Percentiles rank a stretch among this genome's conserved stretches.
Evolutionary conservation across 2,113 vertebrate species (phyloP).

Genomic region (Mormyrus iriodes): DNA sequence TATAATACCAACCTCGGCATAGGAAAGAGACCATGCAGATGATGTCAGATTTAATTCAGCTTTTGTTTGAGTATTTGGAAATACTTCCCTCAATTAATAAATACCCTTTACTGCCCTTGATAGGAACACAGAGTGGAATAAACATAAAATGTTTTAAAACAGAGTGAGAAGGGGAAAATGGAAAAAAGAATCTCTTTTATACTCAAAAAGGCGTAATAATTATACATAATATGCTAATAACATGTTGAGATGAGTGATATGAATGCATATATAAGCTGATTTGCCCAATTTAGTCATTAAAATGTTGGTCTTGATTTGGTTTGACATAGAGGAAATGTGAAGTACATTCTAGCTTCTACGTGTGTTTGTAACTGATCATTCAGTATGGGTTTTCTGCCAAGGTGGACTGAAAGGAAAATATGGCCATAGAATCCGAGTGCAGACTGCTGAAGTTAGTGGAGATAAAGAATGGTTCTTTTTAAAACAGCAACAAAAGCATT

Average conservation of each 20-base stretch:
- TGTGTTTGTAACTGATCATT: neutral
- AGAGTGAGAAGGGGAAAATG: neutral
- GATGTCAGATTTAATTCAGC: neutral
- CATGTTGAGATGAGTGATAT: neutral
- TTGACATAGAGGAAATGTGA: conserved; percentile 1
- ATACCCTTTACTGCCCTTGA: neutral
- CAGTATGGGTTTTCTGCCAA: neutral
- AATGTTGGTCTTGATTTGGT: neutral
- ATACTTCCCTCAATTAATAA: neutral
- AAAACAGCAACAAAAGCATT: neutral
- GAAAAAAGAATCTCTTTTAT: neutral
- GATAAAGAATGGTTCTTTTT: neutral
- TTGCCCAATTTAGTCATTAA: neutral
- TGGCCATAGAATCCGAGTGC: neutral
- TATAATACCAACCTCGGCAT: neutral
- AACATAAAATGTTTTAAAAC: neutral
- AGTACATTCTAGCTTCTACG: neutral
- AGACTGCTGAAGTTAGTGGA: neutral
- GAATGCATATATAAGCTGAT: neutral
- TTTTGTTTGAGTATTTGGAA: neutral
- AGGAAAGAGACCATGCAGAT: neutral
- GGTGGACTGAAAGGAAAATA: neutral
- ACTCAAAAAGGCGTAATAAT: neutral
- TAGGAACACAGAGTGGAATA: neutral
- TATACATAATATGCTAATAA: neutral